phyloP scores from a whole-genome alignment of 30 jellyfish, hydroid and myxozoan species.

The Calvadosia cruxmelitensis region DNA sequence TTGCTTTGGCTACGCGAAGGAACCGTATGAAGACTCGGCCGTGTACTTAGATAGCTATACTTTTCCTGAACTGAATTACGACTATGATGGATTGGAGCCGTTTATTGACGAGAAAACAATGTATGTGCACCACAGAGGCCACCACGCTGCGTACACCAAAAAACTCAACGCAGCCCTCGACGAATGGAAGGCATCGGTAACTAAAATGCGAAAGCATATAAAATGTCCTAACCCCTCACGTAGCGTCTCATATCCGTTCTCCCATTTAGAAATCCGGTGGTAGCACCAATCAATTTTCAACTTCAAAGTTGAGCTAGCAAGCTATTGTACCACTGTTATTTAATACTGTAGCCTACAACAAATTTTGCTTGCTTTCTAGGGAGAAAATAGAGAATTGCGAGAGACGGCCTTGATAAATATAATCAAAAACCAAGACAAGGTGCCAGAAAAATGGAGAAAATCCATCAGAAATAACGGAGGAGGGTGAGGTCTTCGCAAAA shows the following conservation, averaged over 20 bases:
- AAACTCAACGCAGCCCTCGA: conserved; percentile 75
- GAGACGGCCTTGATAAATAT: conserved; percentile 37
- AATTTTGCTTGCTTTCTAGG: conserved; percentile 23
- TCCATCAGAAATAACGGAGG: conserved; percentile 78
- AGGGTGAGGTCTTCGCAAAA: conserved; percentile 85
- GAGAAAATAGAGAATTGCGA: conserved; percentile 23
- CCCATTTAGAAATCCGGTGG: too few species aligned
- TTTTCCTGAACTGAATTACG: conserved; percentile 54
- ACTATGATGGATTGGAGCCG: conserved; percentile 47
- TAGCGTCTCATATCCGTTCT: too few species aligned
- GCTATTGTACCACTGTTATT: too few species aligned
- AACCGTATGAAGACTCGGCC: background rate
- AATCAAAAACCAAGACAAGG: conserved; percentile 24
- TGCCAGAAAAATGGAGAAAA: conserved; percentile 69
- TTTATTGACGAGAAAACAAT: conserved; percentile 49
- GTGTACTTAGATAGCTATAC: conserved; percentile 19
- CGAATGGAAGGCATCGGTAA: conserved; percentile 80
- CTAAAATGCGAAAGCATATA: background rate
- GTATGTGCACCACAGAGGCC: conserved; percentile 75
- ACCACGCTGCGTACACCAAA: conserved; percentile 65
- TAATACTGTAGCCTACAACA: too few species aligned
- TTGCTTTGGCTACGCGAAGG: too few species aligned
- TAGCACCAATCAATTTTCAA: too few species aligned
- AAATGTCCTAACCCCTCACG: too few species aligned
- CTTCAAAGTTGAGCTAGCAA: too few species aligned